Percentiles rank a stretch among this genome's conserved stretches.
These are phyloP conservation scores for Minunthozetes semirufus DNA, from an alignment of 2,888 invertebrate genomes.

Conservation along the genomic window DNA sequence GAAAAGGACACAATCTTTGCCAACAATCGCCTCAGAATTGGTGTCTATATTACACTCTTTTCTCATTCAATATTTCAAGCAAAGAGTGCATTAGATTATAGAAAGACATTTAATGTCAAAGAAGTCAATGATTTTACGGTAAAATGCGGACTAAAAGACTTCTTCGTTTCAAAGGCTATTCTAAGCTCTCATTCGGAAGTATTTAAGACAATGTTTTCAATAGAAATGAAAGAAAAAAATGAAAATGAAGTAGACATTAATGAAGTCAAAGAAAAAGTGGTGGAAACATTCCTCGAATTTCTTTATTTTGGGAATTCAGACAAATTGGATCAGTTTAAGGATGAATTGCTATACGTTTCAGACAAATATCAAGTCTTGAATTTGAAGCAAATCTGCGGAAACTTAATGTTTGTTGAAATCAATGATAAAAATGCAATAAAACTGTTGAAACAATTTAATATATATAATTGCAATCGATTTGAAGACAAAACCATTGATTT, in stretches of 20 bases:
- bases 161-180: background rate
- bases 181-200: background rate
- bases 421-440: slow-evolving; percentile 8
- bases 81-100: background rate
- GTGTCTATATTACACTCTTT: no score
- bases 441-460: background rate
- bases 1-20: no score
- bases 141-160: background rate
- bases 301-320: background rate
- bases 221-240: background rate
- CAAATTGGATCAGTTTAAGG: background rate
- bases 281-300: background rate
- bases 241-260: background rate
- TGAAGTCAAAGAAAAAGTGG: background rate
- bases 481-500: background rate
- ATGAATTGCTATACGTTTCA: background rate
- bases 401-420: background rate
- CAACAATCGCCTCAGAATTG: no score
- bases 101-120: background rate
- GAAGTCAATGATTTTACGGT: slow-evolving; percentile 7
- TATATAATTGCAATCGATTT: background rate
- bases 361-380: background rate
- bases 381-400: background rate
- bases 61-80: no score
- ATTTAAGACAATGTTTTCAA: background rate